Conservation (phyloP, 2,113 vertebrate species). For the Myotis yumanensis region DNA sequence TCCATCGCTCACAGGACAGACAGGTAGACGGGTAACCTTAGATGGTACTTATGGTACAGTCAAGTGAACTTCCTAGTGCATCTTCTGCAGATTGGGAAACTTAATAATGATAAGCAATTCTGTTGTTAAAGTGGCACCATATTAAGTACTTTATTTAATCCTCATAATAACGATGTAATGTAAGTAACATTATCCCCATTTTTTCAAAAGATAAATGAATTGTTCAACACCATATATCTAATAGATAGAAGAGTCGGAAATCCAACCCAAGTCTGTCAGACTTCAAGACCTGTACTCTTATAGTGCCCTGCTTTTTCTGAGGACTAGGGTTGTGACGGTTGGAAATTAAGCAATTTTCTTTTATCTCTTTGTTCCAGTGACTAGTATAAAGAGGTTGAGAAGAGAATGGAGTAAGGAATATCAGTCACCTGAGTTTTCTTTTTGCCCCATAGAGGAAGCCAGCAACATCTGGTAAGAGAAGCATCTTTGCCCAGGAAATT, state of each 20-base stretch:
- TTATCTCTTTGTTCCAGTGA: constrained; percentile 20
- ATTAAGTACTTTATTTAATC: constrained; percentile 7
- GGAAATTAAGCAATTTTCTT: neutral
- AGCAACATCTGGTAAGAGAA: constrained; percentile 85
- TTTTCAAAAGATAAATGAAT: neutral
- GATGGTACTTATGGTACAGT: neutral
- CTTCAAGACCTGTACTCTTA: neutral
- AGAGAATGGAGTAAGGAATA: neutral
- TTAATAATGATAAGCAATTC: neutral
- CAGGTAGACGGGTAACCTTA: constrained; percentile 83
- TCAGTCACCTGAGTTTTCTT: neutral
- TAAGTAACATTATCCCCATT: neutral
- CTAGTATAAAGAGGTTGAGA: neutral
- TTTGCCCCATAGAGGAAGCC: constrained; percentile 75
- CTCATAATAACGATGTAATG: neutral
- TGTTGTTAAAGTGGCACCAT: neutral
- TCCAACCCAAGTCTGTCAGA: neutral
- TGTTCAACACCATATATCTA: neutral
- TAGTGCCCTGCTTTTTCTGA: constrained; percentile 3
- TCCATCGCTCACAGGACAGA: constrained; percentile 89
- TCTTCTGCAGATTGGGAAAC: neutral
- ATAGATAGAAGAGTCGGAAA: neutral
- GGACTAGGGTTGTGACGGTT: neutral
- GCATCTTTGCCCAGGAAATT: constrained; percentile 96
- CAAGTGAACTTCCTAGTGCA: neutral